phyloP scores from a whole-genome alignment of 2,888 invertebrate genomes.

The Agrochola circellaris region DNA sequence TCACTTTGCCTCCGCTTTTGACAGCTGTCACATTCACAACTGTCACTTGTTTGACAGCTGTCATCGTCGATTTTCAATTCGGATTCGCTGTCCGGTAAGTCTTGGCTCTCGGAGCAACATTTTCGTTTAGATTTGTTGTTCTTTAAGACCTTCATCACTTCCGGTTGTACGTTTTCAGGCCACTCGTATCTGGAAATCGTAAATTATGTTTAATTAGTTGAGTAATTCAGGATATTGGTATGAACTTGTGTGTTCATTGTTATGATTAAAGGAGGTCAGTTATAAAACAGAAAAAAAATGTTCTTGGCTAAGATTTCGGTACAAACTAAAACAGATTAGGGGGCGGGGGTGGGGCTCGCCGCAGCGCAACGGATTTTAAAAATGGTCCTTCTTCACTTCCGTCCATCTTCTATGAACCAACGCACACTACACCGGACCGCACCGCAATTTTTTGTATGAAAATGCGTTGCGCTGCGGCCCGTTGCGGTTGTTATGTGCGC shows the following conservation, averaged over 20 bases:
- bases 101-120: slow-evolving; percentile 74
- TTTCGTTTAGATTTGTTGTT: slow-evolving; percentile 72
- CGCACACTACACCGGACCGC: too few relatives aligned
- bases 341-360: too few relatives aligned
- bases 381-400: not conserved
- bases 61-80: slow-evolving; percentile 50
- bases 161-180: slow-evolving; percentile 91
- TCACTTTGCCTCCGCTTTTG: slow-evolving; percentile 43
- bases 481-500: not conserved
- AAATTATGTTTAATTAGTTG: slow-evolving; percentile 36
- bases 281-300: not conserved
- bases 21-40: slow-evolving; percentile 54
- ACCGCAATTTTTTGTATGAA: not conserved
- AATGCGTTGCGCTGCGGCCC: not conserved
- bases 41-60: slow-evolving; percentile 56
- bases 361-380: too few relatives aligned
- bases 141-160: slow-evolving; percentile 82
- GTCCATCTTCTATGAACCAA: not conserved
- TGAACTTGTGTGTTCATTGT: not conserved
- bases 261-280: not conserved
- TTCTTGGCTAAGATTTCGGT: not conserved
- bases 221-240: slow-evolving; percentile 10
- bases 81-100: slow-evolving; percentile 49
- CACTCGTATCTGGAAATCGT: slow-evolving; percentile 92
- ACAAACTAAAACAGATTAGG: not conserved